Evolutionary conservation across 2,113 vertebrate genomes (phyloP), one percentile per base, ranked within the genome.

Genomic region (Macquaria ambigua): DNA sequence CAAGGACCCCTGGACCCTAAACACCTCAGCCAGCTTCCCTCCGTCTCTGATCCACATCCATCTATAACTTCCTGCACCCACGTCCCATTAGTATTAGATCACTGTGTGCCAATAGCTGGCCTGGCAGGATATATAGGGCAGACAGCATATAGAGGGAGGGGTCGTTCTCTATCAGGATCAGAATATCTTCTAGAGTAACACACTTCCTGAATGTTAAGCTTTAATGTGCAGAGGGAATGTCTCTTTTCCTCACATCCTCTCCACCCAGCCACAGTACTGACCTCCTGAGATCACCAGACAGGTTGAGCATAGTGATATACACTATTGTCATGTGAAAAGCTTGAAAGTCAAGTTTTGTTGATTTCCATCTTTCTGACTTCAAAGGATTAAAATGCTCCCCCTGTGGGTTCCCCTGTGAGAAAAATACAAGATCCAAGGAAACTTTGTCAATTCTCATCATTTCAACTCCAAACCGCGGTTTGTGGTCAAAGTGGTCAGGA

Each of bases 121-220:
- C 82, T 70, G 68, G 79, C 79, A 85, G 90, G 86, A 87, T 78
- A 70, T 61, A 25, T 31, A 63, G 67, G 63, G 31, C 77, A 77
- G 72, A 68, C 61, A 46, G 68, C 34, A 52, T 4, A 39, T 61
- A 80, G 25, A 73, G 10, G 48, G 78, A 18, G 70, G 52, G 70
- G 63, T 31, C 23, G 3, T 9, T 72, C 52, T 63, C 76, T 73
- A 46, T 78, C 63, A 62, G 37, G 37, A 77, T 75, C 21, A 77
- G 71, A 73, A 81, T 37, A 84, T 84, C 72, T 50, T 74, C 23
- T 18, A 23, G 52, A 25, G 28, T 70, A 31, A 71, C 55, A 82
- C 78, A 79, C 66, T 84, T 89, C 85, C 83, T 89, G 68, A 71
- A 34, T 72, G 78, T 64, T 31, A 11, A 59, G 43, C 63, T 62